phyloP scores from a whole-genome alignment of 2,113 vertebrate genomes.

The Corydoras maculifer region DNA sequence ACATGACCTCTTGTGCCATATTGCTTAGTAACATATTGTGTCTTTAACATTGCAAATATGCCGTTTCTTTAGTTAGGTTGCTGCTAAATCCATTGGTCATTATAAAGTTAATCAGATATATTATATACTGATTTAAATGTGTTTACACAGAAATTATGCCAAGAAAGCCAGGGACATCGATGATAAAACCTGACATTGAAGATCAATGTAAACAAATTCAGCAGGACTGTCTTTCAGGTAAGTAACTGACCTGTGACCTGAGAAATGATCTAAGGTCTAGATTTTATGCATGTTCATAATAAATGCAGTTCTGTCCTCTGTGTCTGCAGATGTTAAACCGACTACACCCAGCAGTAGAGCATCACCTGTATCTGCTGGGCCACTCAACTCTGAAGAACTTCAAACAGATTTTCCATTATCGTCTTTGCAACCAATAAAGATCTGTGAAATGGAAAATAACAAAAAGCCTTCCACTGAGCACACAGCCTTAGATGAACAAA shows the following conservation, averaged over 20 bases:
- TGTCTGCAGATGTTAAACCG: slow-evolving; percentile 9
- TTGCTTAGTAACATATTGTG: no score
- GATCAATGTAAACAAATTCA: slow-evolving; percentile 46
- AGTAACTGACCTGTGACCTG: background rate
- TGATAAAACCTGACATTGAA: slow-evolving; percentile 50
- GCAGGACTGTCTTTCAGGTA: slow-evolving; percentile 42
- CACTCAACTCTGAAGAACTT: slow-evolving; percentile 17
- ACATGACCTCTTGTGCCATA: no score
- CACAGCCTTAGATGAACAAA: slow-evolving; percentile 2
- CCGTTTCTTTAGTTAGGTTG: no score
- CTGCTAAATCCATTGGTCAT: no score
- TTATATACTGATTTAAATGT: background rate
- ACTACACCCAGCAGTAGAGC: background rate
- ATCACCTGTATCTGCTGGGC: background rate
- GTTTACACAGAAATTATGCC: slow-evolving; percentile 14
- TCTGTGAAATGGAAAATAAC: slow-evolving; percentile 3
- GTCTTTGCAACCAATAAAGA: background rate
- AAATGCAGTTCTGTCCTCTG: background rate
- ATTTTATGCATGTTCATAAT: background rate
- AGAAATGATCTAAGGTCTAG: no score
- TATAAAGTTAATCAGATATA: background rate
- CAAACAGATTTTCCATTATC: slow-evolving; percentile 12
- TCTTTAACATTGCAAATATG: no score
- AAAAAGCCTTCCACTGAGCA: slow-evolving; percentile 22
- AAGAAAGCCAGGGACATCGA: slow-evolving; percentile 25